phyloP scores from a whole-genome alignment of 1,140 invertebrate species.

The Drosophila arawakana region DNA sequence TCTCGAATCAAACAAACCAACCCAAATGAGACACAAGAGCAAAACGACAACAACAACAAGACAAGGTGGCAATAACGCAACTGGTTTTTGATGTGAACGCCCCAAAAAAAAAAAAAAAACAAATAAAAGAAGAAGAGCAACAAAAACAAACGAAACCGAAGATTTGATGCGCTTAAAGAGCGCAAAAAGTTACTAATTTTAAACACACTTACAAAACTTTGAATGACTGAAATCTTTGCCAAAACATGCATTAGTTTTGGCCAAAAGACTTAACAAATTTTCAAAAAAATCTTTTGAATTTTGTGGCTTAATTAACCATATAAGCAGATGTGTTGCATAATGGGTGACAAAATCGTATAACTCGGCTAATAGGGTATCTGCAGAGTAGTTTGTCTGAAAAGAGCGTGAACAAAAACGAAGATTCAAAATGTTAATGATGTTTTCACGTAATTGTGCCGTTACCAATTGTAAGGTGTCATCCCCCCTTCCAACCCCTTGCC shows the following conservation, averaged over 20 bases:
- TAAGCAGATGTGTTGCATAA: not conserved
- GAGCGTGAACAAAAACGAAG: conserved; percentile 27
- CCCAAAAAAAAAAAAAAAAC: conserved; percentile 31
- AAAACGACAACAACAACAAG: conserved; percentile 22
- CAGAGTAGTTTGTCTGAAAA: conserved; percentile 11
- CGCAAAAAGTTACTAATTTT: not conserved
- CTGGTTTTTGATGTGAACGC: conserved; percentile 40
- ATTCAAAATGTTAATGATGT: conserved; percentile 65
- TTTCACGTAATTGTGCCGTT: conserved; percentile 54
- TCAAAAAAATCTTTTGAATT: too few species aligned
- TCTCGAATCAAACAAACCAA: conserved; percentile 38
- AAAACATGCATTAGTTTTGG: too few species aligned
- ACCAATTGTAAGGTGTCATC: conserved; percentile 53
- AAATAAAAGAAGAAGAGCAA: conserved; percentile 13
- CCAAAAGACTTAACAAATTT: too few species aligned
- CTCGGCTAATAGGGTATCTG: not conserved
- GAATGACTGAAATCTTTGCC: too few species aligned
- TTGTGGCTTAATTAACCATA: too few species aligned
- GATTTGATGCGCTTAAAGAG: conserved; percentile 7
- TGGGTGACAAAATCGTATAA: conserved; percentile 5
- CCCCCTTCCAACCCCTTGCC: not conserved
- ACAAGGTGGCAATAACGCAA: conserved; percentile 43
- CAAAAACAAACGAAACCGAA: conserved; percentile 25
- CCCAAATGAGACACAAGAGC: conserved; percentile 34
- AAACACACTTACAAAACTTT: too few species aligned